These are phyloP conservation scores for Dynastes maya DNA, from an alignment of 2,888 invertebrate species.

Conservation along the genomic window DNA sequence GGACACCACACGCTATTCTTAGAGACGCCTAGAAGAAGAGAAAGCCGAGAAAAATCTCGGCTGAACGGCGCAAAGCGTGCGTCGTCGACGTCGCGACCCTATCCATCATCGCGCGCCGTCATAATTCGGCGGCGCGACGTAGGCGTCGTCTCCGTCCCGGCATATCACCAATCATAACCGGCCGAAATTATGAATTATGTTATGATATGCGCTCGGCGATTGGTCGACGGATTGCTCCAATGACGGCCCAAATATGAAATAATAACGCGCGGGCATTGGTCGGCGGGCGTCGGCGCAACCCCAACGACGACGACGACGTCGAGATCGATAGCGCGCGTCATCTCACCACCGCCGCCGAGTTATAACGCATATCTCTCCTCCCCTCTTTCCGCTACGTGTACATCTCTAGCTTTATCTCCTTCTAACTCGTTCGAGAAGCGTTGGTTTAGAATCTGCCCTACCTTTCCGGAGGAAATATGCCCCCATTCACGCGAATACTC, in stretches of 20 bases:
- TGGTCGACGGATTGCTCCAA: slow-evolving; percentile 72
- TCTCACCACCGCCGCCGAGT: slow-evolving; percentile 50
- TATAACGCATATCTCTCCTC: slow-evolving; percentile 13
- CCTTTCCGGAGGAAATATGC: slow-evolving; percentile 52
- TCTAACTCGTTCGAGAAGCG: slow-evolving; percentile 9
- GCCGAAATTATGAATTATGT: slow-evolving; percentile 64
- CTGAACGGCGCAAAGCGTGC: background rate
- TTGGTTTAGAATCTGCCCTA: background rate
- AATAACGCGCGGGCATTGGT: slow-evolving; percentile 76
- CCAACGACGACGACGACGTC: slow-evolving; percentile 27
- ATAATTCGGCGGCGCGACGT: slow-evolving; percentile 2
- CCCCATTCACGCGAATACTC: background rate
- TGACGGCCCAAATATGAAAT: slow-evolving; percentile 77
- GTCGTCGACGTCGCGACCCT: slow-evolving; percentile 41
- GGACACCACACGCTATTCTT: slow-evolving; percentile 14
- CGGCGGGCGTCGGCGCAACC: slow-evolving; percentile 68
- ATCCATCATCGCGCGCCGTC: slow-evolving; percentile 20
- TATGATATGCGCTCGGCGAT: slow-evolving; percentile 65
- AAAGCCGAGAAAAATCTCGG: background rate
- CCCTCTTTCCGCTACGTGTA: background rate
- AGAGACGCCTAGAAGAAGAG: background rate
- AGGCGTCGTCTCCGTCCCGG: slow-evolving; percentile 20
- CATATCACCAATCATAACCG: slow-evolving; percentile 65
- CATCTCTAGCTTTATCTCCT: slow-evolving; percentile 6
- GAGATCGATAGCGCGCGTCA: slow-evolving; percentile 64